Base-by-base conservation (phyloP, 2,888 invertebrate genomes). In the Rotaria magnacalcarata region DNA sequence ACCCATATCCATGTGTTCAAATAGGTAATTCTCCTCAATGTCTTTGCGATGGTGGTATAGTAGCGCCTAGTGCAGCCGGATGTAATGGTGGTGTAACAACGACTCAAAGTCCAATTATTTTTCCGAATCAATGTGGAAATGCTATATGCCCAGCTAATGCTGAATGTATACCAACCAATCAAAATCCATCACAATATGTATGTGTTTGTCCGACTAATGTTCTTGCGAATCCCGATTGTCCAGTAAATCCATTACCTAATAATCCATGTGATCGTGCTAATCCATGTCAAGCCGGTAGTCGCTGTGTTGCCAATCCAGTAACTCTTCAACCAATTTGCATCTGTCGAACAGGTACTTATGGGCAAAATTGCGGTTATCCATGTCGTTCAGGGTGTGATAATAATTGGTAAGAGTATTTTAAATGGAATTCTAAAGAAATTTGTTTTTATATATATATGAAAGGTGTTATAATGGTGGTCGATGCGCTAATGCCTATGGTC, bases 401-500 rank as follows among this genome's bases (percentile, higher is more conserved):
- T 19, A 34, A 16, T 19, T 67, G 67, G 67, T 67, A 67, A 67
- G 67, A 14, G 16, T 34, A 8, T 11, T 50, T 8, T 8, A 52
- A 8, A 52, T 11, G 16, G 14, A 52, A 52, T 52, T 52, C 52
- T 8, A 11, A 52, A 52, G 52, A 52, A 3, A 52, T 16, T 16
- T 16, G 4, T 19, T 14, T 19, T 67, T 34, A 6, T 34, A 0
- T 67, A 27, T 27, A 19, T 41, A 67, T 34, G 16, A 34, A 34
- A 67, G 67, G 67, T 67, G 67, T 14, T 67, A 67, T 34, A 67
- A 67, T 67, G 67, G 67, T 67, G 67, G 67, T 67, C 67, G 67
- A 34, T 67, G 67, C 34, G 19, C 19, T 19, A 41, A 67, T 67
- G 67, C 34, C 19, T 67, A 67, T 67, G 67, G 67, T 67, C 67